Base-by-base conservation (phyloP, 2,113 vertebrate genomes). In the Poeciliopsis retropinna region DNA sequence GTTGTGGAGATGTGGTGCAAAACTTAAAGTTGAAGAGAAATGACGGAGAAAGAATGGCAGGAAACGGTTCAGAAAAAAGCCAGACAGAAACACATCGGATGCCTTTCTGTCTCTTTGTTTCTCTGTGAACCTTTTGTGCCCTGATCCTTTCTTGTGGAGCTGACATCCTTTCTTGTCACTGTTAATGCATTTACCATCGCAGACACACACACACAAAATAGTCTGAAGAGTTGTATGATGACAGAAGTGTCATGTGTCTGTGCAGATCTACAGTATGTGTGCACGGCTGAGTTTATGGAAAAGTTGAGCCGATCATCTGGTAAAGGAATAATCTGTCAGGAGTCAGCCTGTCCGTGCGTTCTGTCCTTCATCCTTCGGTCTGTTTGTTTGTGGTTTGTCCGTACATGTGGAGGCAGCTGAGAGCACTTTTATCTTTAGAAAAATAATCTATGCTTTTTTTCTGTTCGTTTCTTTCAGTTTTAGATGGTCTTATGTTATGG, bases 301-400 rank as follows among this genome's bases (percentile, higher is more conserved):
- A 92, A 90, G 76, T 73, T 92, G 81, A 91, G 79, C n/a, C 44
- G 62, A 76, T 89, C 82, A 81, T 92, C 91, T 92, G 89, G 85
- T 87, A 87, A 90, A 91, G 74, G 83, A 89, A 88, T 90, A 87
- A 82, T 88, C 78, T 73, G 69, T 82, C 76, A 74, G 39, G 70
- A 83, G 72, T 83, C 27, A 76, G 70, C 63, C 81, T 70, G 60
- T 81, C 80, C 70, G 61, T 60, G 17, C 34, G 27, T 74, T 70
- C 64, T 47, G 75, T 72, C 78, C 66, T 85, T 65, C 70, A n/a
- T 64, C 77, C 76, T 79, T 85, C 65, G 79, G 70, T 70, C 39
- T 72, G 61, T 88, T 71, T 63, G 29, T 29, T 61, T 81, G 54
- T 80, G 51, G 67, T 84, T 80, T 75, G 72, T 83, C 81, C 82